These are phyloP conservation scores for Malachius bipustulatus DNA, from an alignment of 2,888 invertebrate species.

Conservation along the genomic window DNA sequence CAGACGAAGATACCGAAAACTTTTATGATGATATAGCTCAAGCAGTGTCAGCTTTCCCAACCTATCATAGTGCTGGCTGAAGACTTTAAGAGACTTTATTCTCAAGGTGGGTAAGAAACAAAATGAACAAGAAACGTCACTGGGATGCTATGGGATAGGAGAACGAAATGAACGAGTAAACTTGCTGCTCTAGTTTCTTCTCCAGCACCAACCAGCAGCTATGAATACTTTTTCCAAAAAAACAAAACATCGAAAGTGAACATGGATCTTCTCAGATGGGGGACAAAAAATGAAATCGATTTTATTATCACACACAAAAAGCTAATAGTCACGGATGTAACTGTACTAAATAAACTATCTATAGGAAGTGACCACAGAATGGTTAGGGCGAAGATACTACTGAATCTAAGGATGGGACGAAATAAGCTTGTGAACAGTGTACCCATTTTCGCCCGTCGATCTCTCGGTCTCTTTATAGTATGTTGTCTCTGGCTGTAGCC, in stretches of 20 bases:
- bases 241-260: slow-evolving; percentile 5
- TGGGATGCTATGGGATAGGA: slow-evolving; percentile 5
- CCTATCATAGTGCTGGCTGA: slow-evolving; percentile 4
- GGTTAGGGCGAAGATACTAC: too few relatives aligned
- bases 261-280: slow-evolving; percentile 6
- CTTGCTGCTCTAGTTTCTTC: slow-evolving; percentile 5
- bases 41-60: slow-evolving; percentile 4
- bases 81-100: slow-evolving; percentile 5
- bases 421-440: too few relatives aligned
- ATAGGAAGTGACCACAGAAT: too few relatives aligned
- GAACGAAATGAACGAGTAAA: slow-evolving; percentile 7
- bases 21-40: slow-evolving; percentile 8
- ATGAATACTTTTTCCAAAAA: slow-evolving; percentile 9
- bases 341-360: too few relatives aligned
- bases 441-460: too few relatives aligned
- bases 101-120: slow-evolving; percentile 4
- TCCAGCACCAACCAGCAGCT: slow-evolving; percentile 6
- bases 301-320: too few relatives aligned
- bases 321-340: too few relatives aligned
- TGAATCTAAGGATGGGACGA: too few relatives aligned
- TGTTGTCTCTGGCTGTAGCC: too few relatives aligned
- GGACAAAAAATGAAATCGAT: slow-evolving; percentile 6
- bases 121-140: slow-evolving; percentile 3
- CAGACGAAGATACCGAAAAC: slow-evolving; percentile 6
- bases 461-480: too few relatives aligned